Evolutionary conservation across 1,140 invertebrate genomes (phyloP), one percentile per base, ranked within the genome.

Genomic region (Cydia strobilella): DNA sequence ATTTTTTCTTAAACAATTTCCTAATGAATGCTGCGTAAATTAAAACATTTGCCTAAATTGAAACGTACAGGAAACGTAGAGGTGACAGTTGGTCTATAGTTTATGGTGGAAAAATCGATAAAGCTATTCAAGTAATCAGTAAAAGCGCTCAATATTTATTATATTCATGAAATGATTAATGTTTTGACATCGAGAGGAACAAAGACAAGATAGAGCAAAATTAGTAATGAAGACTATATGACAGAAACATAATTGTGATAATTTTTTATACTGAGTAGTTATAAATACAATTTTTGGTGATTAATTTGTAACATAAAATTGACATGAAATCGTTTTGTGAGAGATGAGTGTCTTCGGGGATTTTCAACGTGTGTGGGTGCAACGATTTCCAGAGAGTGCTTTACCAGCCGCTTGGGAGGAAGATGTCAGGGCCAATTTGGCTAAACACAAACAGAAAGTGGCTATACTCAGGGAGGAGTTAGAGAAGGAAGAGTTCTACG

Each of bases 351-450:
- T 97, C 82, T 97, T 97, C 90, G 95, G 96, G 82, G 97, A 97
- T 94, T 97, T 97, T 92, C 96, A 97, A 93, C 95, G 96, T 87
- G 96, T 97, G 87, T 98, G 97, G 97, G 94, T 96, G 89, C 95
- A 97, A 94, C 94, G 97, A 85, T 98, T 97, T 94, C 97, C 97
- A 76, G 96, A 97, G 86, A 97, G 96, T 93, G 96, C 96, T 80
- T 94, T 98, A 80, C 97, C 97, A 84, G 96, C 96, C 86, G 97
- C 96, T 88, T 98, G 97, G 97, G 97, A 97, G 88, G 97, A 97
- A 91, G 96, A 98, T 94, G 97, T 98, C 79, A 94, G 96, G 84
- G 96, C 96, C 72, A 98, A 97, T 93, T 94, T 98, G 77, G 94
- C 96, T 80, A 97, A 97, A 93, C 97, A 98, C 94, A 96, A 97